A percentile compares a stretch with the other conserved stretches of the same genome.
phyloP scores from a whole-genome alignment of 2,113 vertebrate genomes.

The Galemys pyrenaicus region DNA sequence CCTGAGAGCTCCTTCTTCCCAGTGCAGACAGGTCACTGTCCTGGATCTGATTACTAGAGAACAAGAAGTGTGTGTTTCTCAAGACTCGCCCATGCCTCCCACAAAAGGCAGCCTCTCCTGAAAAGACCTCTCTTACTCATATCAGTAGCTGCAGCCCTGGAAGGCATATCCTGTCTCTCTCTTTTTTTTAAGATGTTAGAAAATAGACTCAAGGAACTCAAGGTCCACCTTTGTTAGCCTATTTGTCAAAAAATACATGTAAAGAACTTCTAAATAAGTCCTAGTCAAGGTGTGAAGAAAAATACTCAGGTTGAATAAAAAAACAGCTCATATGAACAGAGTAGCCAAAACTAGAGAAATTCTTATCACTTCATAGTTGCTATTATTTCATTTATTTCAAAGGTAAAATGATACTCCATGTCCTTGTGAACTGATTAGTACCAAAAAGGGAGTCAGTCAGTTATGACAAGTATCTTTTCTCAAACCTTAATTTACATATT shows the following conservation, averaged over 20 bases:
- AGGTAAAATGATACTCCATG: background rate
- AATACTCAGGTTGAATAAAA: background rate
- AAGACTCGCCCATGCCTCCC: too few relatives aligned
- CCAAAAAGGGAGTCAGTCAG: background rate
- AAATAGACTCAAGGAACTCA: background rate
- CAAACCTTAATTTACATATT: background rate
- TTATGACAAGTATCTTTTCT: background rate
- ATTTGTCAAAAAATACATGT: background rate
- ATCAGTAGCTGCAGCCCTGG: too few relatives aligned
- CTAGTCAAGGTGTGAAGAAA: background rate
- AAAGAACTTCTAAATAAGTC: background rate
- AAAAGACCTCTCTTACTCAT: too few relatives aligned
- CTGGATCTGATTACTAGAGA: too few relatives aligned
- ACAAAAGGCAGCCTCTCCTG: too few relatives aligned
- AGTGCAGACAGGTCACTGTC: too few relatives aligned
- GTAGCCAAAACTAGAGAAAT: background rate
- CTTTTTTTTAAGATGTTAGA: background rate
- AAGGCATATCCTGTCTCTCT: too few relatives aligned
- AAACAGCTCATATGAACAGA: background rate
- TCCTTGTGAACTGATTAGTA: background rate
- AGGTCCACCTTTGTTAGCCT: background rate
- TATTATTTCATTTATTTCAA: conserved; percentile 1
- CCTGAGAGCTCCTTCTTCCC: too few relatives aligned
- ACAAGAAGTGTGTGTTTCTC: too few relatives aligned
- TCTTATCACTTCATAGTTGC: background rate